Evolutionary conservation across 2,888 invertebrate genomes (phyloP), one percentile per base, ranked within the genome.

Genomic region (Strigamia transsilvanica): DNA sequence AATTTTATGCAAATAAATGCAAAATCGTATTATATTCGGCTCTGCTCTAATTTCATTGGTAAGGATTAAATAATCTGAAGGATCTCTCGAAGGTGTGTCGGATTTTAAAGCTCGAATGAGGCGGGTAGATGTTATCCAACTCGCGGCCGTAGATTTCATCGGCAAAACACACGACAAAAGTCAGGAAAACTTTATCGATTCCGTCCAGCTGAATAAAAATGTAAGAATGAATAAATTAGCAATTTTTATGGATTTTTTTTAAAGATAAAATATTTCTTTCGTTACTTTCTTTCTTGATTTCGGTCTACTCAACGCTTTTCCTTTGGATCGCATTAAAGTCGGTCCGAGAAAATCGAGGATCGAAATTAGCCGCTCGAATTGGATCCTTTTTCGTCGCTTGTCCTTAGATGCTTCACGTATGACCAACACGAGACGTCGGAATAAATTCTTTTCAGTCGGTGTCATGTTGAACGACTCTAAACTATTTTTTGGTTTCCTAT

Each of bases 301-400:
- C 4, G 42, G 42, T 42, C 10, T 42, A n/a, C 51, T 18, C n/a
- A 51, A 18, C 2, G n/a, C 51, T 15, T 51, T 51, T 13, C 18
- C n/a, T 51, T 51, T 51, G n/a, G 51, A 3, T 51, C 51, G 51
- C 51, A 51, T 51, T 51, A 51, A 18, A 6, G 18, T 51, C 18
- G 51, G 51, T 51, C 51, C 51, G n/a, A 51, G 15, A n/a, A 18
- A 51, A 18, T 51, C 51, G 51, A 51, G 51, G 51, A 51, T 51
- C 7, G 51, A 1, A n/a, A 51, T 51, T n/a, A 51, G 18, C 6
- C 51, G 51, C 2, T 51, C 51, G 51, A 51, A 51, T 51, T 51
- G 51, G 15, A 51, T 51, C n/a, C 51, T 13, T 51, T n/a, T 51
- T 18, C 51, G 1, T 51, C n/a, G 13, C 15, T n/a, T 13, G n/a